A percentile compares a stretch with the other conserved stretches of the same genome.
phyloP scores from a whole-genome alignment of 2,888 invertebrate species.

The Exocentrus adspersus region DNA sequence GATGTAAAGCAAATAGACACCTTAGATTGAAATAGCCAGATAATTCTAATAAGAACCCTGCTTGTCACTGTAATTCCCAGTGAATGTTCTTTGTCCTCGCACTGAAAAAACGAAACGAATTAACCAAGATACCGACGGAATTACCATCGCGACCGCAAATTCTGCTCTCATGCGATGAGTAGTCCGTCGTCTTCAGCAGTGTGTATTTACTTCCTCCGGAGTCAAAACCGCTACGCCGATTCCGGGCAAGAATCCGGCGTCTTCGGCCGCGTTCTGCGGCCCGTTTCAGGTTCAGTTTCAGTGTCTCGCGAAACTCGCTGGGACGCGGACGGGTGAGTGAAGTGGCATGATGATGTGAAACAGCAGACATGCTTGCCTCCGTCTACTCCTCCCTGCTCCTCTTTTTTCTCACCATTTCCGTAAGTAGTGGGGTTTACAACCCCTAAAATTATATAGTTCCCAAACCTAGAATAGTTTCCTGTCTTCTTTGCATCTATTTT shows the following conservation, averaged over 20 bases:
- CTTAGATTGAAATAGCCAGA: too few species aligned
- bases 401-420: conserved; percentile 47
- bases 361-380: conserved; percentile 58
- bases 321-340: conserved; percentile 55
- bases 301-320: conserved; percentile 57
- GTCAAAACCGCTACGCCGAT: conserved; percentile 12
- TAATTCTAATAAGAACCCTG: not conserved
- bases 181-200: conserved; percentile 7
- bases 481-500: too few species aligned
- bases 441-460: too few species aligned
- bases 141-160: conserved; percentile 10
- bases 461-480: too few species aligned
- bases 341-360: conserved; percentile 57
- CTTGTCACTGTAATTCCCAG: not conserved
- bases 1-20: too few species aligned
- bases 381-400: conserved; percentile 54
- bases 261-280: conserved; percentile 21
- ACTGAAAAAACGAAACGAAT: not conserved
- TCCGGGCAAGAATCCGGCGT: conserved; percentile 23
- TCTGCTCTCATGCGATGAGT: conserved; percentile 18
- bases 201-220: conserved; percentile 18
- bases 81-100: conserved; percentile 21
- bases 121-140: conserved; percentile 12
- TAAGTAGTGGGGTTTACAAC: conserved; percentile 42
- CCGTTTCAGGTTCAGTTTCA: conserved; percentile 36